Evolutionary conservation across 2,888 invertebrate species (phyloP).

Genomic region (Agrenia bidenticulata): DNA sequence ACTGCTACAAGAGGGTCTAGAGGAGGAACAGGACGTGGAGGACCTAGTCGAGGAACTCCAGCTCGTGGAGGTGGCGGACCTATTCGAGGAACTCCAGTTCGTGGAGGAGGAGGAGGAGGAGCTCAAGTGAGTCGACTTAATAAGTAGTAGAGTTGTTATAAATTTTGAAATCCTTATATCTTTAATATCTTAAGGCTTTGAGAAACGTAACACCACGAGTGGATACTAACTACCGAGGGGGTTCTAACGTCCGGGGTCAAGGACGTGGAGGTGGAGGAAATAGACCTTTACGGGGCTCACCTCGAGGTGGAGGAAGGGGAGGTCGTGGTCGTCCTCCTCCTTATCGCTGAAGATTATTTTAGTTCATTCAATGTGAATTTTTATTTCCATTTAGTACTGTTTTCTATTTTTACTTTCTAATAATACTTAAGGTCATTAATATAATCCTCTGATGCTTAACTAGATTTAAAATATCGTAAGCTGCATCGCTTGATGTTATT

Average conservation of each 20-base stretch:
- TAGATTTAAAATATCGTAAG: too few species aligned
- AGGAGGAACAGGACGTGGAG: not conserved
- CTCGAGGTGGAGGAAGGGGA: conserved; percentile 29
- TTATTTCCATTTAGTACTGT: too few species aligned
- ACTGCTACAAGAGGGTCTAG: not conserved
- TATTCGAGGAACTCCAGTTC: not conserved
- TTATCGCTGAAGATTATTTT: not conserved
- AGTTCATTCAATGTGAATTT: not conserved
- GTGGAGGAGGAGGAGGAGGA: not conserved
- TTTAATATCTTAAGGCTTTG: conserved; percentile 13
- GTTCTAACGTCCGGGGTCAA: conserved; percentile 18
- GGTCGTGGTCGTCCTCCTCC: conserved; percentile 1
- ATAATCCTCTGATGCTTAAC: too few species aligned
- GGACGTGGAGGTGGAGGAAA: conserved; percentile 23
- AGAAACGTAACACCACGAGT: conserved; percentile 24
- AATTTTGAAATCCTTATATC: not conserved
- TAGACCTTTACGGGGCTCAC: conserved; percentile 29
- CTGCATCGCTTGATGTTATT: too few species aligned
- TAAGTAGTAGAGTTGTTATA: too few species aligned
- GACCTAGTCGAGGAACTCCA: conserved; percentile 1
- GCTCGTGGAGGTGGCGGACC: conserved; percentile 2
- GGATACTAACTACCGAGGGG: conserved; percentile 32
- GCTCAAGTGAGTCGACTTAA: not conserved
- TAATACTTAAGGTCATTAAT: too few species aligned
- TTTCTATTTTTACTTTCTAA: too few species aligned